phyloP scores from a whole-genome alignment of 2,888 invertebrate species.

The Nycteola revayana region DNA sequence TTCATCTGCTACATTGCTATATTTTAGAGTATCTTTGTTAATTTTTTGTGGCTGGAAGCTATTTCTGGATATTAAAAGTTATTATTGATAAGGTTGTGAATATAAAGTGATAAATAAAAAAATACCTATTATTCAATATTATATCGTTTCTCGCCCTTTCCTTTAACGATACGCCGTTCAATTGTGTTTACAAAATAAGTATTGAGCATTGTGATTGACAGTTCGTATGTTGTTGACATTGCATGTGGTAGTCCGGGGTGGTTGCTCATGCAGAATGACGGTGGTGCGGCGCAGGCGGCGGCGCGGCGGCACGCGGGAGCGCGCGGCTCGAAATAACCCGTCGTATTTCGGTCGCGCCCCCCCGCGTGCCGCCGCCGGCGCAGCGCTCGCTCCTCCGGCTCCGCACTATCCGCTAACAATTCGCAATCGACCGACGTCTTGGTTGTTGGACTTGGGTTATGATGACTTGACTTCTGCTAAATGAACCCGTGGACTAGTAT shows the following conservation, averaged over 20 bases:
- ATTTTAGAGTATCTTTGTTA: no score
- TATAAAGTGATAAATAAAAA: no score
- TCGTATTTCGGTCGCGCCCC: conserved; percentile 74
- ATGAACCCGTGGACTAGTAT: conserved; percentile 81
- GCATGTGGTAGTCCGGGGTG: conserved; percentile 24
- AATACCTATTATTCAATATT: no score
- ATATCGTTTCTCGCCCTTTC: no score
- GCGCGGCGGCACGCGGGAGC: conserved; percentile 53
- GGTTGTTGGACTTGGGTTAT: conserved; percentile 87
- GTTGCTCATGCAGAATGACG: conserved; percentile 42
- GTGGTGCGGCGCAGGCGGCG: conserved; percentile 29
- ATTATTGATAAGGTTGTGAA: no score
- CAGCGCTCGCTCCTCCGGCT: conserved; percentile 48
- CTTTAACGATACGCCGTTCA: no score
- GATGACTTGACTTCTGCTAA: conserved; percentile 90
- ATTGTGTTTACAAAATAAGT: not conserved
- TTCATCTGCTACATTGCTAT: no score
- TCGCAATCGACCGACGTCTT: conserved; percentile 97
- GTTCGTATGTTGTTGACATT: conserved; percentile 6
- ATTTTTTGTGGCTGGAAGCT: no score
- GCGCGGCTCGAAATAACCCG: conserved; percentile 74
- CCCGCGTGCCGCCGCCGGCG: conserved; percentile 56
- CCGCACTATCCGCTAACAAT: conserved; percentile 93
- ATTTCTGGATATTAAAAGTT: no score
- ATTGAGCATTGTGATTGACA: not conserved